A percentile compares a stretch with the other conserved stretches of the same genome.
Evolutionary conservation across 2,797 vertebrate species (phyloP).

Genomic region (Gephyroberyx darwinii): DNA sequence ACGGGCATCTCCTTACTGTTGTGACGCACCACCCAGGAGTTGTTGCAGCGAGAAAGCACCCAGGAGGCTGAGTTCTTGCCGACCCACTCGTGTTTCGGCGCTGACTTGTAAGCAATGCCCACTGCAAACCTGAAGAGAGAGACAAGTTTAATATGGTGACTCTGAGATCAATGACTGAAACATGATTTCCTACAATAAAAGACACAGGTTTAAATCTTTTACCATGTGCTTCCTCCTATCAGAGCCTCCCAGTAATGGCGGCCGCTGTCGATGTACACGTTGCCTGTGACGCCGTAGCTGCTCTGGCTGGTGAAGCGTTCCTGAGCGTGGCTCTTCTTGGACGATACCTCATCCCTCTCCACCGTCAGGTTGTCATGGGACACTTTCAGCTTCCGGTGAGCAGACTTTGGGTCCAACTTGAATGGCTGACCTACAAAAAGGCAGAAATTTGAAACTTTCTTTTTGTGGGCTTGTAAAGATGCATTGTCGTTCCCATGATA

Average conservation of each 20-base stretch:
- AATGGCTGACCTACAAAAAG: conserved; percentile 90
- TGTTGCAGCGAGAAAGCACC: conserved; percentile 97
- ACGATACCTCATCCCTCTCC: conserved; percentile 94
- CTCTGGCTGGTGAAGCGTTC: conserved; percentile 96
- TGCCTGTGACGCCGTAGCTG: conserved; percentile 94
- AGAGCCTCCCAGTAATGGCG: conserved; percentile 99
- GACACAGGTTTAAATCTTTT: conserved; percentile 45
- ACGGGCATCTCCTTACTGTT: conserved; percentile 95
- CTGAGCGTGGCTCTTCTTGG: conserved; percentile 96
- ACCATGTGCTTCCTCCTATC: conserved; percentile 98
- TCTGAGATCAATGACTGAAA: not conserved
- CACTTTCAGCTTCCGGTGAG: conserved; percentile 94
- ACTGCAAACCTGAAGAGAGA: conserved; percentile 89
- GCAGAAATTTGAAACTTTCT: conserved; percentile 3
- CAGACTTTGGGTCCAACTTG: conserved; percentile 96
- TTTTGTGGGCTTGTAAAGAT: not conserved
- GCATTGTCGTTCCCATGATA: not conserved
- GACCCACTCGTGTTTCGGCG: conserved; percentile 97
- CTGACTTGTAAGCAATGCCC: conserved; percentile 95
- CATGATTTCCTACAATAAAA: not conserved
- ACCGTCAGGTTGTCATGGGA: conserved; percentile 98
- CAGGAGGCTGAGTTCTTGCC: conserved; percentile 96
- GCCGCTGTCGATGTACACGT: conserved; percentile 97
- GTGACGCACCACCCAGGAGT: conserved; percentile 93
- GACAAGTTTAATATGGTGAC: not conserved